A percentile compares a stretch with the other conserved stretches of the same genome.
Conservation (phyloP, 2,888 invertebrate genomes). For the Drosophila heteroneura region DNA sequence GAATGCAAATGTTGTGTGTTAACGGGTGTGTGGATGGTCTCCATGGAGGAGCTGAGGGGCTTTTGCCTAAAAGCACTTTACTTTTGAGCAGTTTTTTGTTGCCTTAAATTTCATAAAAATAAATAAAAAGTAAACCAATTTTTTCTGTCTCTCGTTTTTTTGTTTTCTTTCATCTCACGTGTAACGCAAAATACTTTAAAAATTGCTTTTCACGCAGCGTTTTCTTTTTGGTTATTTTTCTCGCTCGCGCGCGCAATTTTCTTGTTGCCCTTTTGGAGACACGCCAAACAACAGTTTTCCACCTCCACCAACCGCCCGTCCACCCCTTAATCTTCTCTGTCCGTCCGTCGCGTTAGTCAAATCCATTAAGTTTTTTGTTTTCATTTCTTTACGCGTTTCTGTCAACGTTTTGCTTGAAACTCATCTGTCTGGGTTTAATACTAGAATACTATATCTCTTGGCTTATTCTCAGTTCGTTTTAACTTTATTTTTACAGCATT, state of each 20-base stretch:
- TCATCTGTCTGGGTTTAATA: conserved; percentile 43
- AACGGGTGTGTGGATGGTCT: not conserved
- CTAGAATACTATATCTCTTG: conserved; percentile 28
- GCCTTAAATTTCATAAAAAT: conserved; percentile 47
- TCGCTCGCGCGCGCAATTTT: conserved; percentile 46
- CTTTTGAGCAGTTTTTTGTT: conserved; percentile 57
- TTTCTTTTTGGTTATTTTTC: conserved; percentile 23
- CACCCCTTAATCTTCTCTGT: not conserved
- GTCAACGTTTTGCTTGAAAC: conserved; percentile 52
- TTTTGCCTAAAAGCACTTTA: conserved; percentile 47
- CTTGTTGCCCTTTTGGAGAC: conserved; percentile 66
- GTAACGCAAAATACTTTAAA: conserved; percentile 71
- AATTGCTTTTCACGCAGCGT: conserved; percentile 64
- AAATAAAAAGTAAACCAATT: conserved; percentile 50
- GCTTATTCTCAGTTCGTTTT: conserved; percentile 16
- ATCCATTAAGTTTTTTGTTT: conserved; percentile 71
- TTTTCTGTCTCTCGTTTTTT: conserved; percentile 8
- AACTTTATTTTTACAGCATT: conserved; percentile 30
- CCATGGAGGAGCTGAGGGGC: not conserved
- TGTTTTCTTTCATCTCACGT: conserved; percentile 33
- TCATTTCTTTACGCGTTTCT: conserved; percentile 40
- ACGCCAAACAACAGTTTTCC: conserved; percentile 36
- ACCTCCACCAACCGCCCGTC: conserved; percentile 1
- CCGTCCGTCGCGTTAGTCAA: conserved; percentile 68
- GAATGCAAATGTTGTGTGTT: conserved; percentile 56